These are phyloP conservation scores for Ecdyonurus torrentis DNA, from an alignment of 2,888 invertebrate species.

Conservation along the genomic window DNA sequence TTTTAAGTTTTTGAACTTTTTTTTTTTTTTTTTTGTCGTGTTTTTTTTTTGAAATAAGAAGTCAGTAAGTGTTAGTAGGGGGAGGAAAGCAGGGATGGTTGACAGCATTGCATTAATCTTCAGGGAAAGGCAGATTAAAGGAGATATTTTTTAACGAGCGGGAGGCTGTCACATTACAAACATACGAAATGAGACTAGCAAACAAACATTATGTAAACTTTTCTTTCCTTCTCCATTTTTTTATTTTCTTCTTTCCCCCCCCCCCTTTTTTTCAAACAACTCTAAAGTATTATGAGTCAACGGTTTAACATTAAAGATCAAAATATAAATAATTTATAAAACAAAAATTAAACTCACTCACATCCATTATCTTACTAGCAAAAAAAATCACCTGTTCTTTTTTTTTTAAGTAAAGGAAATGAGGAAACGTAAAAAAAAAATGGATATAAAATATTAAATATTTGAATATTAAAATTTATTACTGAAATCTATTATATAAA, in stretches of 20 bases:
- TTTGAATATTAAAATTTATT: too few species aligned
- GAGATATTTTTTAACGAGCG: conserved; percentile 3
- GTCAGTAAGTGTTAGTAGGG: neutral
- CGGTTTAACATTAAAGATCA: neutral
- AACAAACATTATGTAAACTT: neutral
- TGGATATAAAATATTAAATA: too few species aligned
- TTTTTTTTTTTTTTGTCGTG: too few species aligned
- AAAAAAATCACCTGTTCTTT: too few species aligned
- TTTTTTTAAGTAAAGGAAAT: too few species aligned
- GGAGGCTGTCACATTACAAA: neutral
- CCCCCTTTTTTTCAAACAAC: neutral
- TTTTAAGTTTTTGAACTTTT: neutral
- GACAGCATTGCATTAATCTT: conserved; percentile 1
- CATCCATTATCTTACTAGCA: neutral
- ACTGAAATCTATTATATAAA: too few species aligned
- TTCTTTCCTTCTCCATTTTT: neutral
- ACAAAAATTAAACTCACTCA: neutral
- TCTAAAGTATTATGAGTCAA: too few species aligned
- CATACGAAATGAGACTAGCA: neutral
- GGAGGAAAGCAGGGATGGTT: neutral
- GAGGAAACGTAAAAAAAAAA: too few species aligned
- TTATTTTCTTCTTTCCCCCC: neutral
- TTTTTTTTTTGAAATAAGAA: neutral
- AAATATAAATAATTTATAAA: neutral
- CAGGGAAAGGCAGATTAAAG: neutral